Conservation (phyloP, 2,797 vertebrate species). For the Myripristis murdjan region DNA sequence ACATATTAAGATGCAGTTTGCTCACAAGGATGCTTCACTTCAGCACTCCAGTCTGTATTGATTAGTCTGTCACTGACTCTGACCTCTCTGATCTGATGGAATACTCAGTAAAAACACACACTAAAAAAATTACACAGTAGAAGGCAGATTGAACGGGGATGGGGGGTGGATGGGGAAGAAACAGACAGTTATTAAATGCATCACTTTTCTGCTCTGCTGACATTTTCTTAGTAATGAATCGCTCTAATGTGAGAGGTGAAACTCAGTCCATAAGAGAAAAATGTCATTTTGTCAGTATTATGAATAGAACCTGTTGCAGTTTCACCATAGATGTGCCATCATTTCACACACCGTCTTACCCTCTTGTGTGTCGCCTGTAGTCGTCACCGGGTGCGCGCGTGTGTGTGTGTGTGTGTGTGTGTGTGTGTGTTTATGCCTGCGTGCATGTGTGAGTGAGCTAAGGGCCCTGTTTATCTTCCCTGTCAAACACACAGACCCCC, state of each 20-base stretch:
- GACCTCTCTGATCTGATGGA: slow-evolving; percentile 15
- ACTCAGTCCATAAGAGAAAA: not conserved
- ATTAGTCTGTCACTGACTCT: slow-evolving; percentile 52
- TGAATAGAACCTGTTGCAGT: slow-evolving; percentile 3
- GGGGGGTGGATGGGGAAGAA: no score
- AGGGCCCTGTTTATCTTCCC: slow-evolving; percentile 18
- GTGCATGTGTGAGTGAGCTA: not conserved
- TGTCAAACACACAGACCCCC: slow-evolving; percentile 41
- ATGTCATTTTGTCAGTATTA: slow-evolving; percentile 12
- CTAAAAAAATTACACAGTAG: no score
- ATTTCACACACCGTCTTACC: slow-evolving; percentile 21
- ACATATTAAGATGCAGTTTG: slow-evolving; percentile 24
- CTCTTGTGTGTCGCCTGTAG: slow-evolving; percentile 3
- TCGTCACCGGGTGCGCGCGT: not conserved
- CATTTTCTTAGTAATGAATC: slow-evolving; percentile 13
- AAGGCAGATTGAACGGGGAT: no score
- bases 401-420: slow-evolving; percentile 5
- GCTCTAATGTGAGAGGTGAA: slow-evolving; percentile 3
- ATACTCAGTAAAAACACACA: not conserved
- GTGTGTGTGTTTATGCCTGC: not conserved
- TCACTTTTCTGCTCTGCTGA: slow-evolving; percentile 1
- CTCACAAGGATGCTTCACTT: slow-evolving; percentile 41
- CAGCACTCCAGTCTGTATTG: slow-evolving; percentile 47
- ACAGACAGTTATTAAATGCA: slow-evolving; percentile 3
- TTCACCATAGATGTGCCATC: slow-evolving; percentile 8